These are phyloP conservation scores for Reticulitermes speratus DNA, from an alignment of 1,140 invertebrate species.

Conservation along the genomic window DNA sequence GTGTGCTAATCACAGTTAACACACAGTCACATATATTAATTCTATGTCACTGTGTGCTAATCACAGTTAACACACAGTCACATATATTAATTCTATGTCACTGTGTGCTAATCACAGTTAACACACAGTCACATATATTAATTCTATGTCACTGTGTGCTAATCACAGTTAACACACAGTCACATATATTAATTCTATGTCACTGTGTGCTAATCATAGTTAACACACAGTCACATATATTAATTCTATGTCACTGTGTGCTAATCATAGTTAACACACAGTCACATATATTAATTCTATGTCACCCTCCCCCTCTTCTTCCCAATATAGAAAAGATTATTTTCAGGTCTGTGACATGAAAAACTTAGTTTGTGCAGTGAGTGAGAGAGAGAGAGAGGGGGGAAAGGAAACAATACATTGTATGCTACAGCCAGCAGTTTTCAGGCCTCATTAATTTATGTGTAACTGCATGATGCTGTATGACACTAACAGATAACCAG, in stretches of 20 bases:
- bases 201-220: not conserved
- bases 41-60: no score
- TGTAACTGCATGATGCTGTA: not conserved
- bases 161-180: no score
- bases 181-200: no score
- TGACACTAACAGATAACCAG: not conserved
- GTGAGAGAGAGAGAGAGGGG: not conserved
- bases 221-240: no score
- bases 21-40: no score
- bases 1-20: no score
- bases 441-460: not conserved
- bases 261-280: not conserved
- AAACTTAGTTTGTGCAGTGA: not conserved
- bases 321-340: not conserved
- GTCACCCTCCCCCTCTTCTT: not conserved
- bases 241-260: no score
- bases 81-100: no score
- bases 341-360: not conserved
- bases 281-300: not conserved
- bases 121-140: no score
- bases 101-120: no score
- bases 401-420: not conserved
- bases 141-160: no score
- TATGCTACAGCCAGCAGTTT: not conserved
- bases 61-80: no score